Base-by-base conservation (phyloP, 2,113 vertebrate species). In the Elanus axillaris region DNA sequence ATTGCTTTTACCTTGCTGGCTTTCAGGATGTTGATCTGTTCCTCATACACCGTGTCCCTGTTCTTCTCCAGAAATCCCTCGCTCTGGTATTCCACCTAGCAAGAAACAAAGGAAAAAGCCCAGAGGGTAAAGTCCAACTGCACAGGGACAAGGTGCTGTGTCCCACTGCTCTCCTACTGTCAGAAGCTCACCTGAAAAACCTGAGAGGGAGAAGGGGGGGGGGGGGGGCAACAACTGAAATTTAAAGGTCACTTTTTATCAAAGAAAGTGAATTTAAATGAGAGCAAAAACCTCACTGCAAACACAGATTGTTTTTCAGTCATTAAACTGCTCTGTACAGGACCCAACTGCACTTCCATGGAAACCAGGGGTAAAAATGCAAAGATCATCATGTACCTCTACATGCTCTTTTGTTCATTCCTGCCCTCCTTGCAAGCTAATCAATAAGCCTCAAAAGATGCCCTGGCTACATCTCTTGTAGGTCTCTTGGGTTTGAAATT, bases 61-160 rank as follows among this genome's bases (percentile, higher is more conserved):
- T 97, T 96, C 86, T 97, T 97, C 91, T 97, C 96, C 91, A 97
- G 88, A 52, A 97, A 97, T 7, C 96, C 95, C 58, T 95, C 75
- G 0, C 96, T 93, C 67, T 96, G 66, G 52, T 96, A 97, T 25
- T 97, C 93, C 88, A 97, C 96, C 96, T 97, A 13, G 74, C 8
- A 60, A 36, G 15, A 68, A 21, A 64, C 20, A 86, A 45, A 83
- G 13, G 31, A 68, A 82, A 11, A 80, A 74, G 26, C 6, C 36
- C 72, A 89, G 38, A 75, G n/a, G 60, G 11, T 11, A 6, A 90
- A 78, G 23, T 2, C 32, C 48, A 66, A 36, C 29, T 1, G 0
- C 42, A 16, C 10, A 23, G 16, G 29, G 22, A 23, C 16, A 25
- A 77, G 34, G 31, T 2, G 11, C 26, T 68, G n/a, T 5, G 12